These are phyloP conservation scores for Sminthopsis crassicaudata DNA, from an alignment of 2,113 vertebrate genomes.

Conservation along the genomic window DNA sequence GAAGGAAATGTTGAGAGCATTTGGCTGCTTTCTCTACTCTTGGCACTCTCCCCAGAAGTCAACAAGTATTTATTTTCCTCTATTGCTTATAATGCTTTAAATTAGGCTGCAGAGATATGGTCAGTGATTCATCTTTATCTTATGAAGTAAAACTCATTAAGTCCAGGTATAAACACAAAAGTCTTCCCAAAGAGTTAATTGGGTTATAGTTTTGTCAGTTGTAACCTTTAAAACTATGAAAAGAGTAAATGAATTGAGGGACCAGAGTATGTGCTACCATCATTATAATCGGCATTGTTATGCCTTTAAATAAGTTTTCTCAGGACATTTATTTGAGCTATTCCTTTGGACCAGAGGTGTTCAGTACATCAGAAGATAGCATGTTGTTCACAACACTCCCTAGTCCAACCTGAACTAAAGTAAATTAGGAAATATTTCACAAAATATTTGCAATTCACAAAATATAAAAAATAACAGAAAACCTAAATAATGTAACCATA, in stretches of 20 bases:
- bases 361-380: neutral
- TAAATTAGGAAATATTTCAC: neutral
- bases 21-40: neutral
- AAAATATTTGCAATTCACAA: neutral
- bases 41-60: neutral
- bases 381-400: no score
- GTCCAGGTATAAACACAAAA: neutral
- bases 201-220: neutral
- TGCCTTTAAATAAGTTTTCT: neutral
- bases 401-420: neutral
- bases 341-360: neutral
- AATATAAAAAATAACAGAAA: neutral
- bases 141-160: neutral
- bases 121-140: neutral
- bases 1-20: neutral
- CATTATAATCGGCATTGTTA: neutral
- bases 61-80: neutral
- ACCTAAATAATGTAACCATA: neutral
- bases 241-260: neutral
- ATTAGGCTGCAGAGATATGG: neutral
- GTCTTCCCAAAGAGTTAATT: neutral
- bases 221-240: neutral
- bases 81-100: neutral
- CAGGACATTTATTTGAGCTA: neutral
- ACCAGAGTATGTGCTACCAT: neutral